phyloP scores from a whole-genome alignment of 2,888 invertebrate species.

The Perizoma affinitatum region DNA sequence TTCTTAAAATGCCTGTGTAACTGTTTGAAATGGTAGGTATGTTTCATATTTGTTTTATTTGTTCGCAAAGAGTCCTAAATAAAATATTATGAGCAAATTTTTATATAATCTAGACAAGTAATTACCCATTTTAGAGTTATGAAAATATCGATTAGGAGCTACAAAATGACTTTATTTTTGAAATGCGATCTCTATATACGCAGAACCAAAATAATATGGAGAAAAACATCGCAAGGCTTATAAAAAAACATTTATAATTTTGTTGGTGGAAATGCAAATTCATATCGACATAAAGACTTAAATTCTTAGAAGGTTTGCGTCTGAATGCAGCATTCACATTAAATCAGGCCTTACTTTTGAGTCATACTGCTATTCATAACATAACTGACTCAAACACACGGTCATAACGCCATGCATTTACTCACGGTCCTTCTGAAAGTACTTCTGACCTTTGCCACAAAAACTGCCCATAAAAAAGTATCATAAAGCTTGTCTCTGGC shows the following conservation, averaged over 20 bases:
- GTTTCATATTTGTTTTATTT: too few relatives aligned
- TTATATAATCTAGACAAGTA: too few relatives aligned
- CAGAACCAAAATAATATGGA: too few relatives aligned
- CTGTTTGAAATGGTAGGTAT: too few relatives aligned
- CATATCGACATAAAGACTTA: constrained; percentile 2
- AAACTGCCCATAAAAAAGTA: constrained; percentile 23
- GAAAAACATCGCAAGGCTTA: too few relatives aligned
- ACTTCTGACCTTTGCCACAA: constrained; percentile 26
- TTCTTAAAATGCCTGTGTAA: too few relatives aligned
- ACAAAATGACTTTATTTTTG: too few relatives aligned
- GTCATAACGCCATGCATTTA: constrained; percentile 17
- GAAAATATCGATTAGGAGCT: too few relatives aligned
- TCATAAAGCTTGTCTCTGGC: constrained; percentile 13
- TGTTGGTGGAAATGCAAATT: constrained; percentile 1
- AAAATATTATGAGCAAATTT: too few relatives aligned
- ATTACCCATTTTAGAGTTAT: too few relatives aligned
- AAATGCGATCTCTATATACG: too few relatives aligned
- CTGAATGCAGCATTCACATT: constrained; percentile 4
- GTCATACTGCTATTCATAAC: constrained; percentile 6
- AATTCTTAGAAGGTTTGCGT: constrained; percentile 4
- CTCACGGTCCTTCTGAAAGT: constrained; percentile 23
- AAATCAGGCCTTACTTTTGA: constrained; percentile 14
- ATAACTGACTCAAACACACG: constrained; percentile 25
- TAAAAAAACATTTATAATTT: neutral
- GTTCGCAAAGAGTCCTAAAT: too few relatives aligned